A percentile compares a stretch with the other conserved stretches of the same genome.
These are phyloP conservation scores for Macaria notata DNA, from an alignment of 2,888 invertebrate genomes.

Conservation along the genomic window DNA sequence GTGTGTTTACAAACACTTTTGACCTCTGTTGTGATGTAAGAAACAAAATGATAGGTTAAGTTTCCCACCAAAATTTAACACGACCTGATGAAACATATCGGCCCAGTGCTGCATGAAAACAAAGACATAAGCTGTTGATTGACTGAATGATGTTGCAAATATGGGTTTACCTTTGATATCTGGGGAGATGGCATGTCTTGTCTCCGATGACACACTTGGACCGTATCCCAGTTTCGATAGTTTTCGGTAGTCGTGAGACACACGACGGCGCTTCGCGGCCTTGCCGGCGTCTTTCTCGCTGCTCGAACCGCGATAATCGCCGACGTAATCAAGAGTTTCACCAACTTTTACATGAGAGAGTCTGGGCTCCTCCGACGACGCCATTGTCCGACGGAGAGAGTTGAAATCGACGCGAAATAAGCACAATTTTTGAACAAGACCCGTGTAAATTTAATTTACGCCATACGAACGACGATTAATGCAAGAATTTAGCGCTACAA, in stretches of 20 bases:
- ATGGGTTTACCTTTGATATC: constrained; percentile 67
- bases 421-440: constrained; percentile 62
- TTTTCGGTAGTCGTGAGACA: constrained; percentile 72
- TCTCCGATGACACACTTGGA: constrained; percentile 72
- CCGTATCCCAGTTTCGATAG: constrained; percentile 72
- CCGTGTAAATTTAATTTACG: constrained; percentile 47
- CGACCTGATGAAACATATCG: constrained; percentile 12
- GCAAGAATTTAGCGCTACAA: constrained; percentile 47
- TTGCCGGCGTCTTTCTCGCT: constrained; percentile 69
- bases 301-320: constrained; percentile 55
- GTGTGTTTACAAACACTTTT: constrained; percentile 77
- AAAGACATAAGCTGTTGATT: constrained; percentile 9
- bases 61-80: constrained; percentile 73
- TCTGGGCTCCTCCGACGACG: constrained; percentile 73
- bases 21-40: constrained; percentile 77
- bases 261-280: constrained; percentile 68
- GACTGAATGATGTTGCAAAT: constrained; percentile 9
- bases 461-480: constrained; percentile 48
- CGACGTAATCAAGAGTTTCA: constrained; percentile 64
- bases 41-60: constrained; percentile 68
- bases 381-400: constrained; percentile 72
- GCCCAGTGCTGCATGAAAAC: constrained; percentile 4
- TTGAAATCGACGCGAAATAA: constrained; percentile 57
- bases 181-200: constrained; percentile 55
- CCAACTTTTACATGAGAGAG: constrained; percentile 74